Percentiles rank a stretch among this genome's conserved stretches.
These are phyloP conservation scores for Genyomyrus donnyi DNA, from an alignment of 2,113 vertebrate species.

Conservation along the genomic window DNA sequence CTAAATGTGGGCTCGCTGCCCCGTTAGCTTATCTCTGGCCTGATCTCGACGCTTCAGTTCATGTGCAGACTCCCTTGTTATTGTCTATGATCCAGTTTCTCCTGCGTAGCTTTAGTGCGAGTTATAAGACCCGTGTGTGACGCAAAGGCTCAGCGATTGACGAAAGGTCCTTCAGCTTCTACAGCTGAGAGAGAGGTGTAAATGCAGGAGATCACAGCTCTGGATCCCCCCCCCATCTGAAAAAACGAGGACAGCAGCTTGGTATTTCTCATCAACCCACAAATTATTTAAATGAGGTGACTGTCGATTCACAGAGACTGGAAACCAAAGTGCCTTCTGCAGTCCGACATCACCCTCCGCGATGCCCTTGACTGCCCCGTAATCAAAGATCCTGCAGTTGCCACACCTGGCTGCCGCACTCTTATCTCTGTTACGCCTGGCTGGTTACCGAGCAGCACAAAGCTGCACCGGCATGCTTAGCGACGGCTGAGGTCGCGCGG, in stretches of 20 bases:
- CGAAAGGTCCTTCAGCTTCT: not conserved
- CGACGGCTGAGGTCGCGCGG: not conserved
- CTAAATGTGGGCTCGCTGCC: not conserved
- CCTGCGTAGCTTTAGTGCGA: not conserved
- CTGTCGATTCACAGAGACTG: not conserved
- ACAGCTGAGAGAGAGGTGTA: not conserved
- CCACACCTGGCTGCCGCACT: not conserved
- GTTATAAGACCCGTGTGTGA: not conserved
- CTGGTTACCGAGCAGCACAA: not conserved
- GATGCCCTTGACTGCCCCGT: not conserved
- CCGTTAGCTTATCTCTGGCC: not conserved
- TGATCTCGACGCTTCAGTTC: not conserved
- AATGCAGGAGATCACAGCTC: not conserved
- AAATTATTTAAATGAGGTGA: not conserved
- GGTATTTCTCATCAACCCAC: not conserved
- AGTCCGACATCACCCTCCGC: not conserved
- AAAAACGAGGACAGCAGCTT: not conserved
- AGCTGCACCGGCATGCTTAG: not conserved
- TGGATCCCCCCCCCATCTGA: not conserved
- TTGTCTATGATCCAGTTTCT: not conserved
- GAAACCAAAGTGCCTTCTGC: not conserved
- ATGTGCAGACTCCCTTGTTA: not conserved
- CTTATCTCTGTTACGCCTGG: not conserved
- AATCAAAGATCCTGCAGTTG: constrained; percentile 11
- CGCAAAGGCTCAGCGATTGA: not conserved